Base-by-base conservation (phyloP, 2,888 invertebrate genomes). In the Synergus japonicus region DNA sequence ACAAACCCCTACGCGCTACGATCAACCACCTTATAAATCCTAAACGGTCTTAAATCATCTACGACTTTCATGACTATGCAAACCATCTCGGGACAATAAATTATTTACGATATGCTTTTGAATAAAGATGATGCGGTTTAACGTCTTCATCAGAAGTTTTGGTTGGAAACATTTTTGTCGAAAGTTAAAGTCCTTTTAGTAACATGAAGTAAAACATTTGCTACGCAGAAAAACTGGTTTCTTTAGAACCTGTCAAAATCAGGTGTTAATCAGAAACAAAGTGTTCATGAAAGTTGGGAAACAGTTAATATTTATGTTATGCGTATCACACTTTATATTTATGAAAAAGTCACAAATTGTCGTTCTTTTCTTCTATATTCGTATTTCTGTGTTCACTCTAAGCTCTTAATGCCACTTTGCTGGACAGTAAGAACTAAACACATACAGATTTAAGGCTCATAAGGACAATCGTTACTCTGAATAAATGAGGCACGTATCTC, bases 371-470 rank as follows among this genome's bases (percentile, higher is more conserved):
- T 46, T 46, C 10, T 46, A 12, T 10, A 3, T 9, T 13, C 46
- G 9, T 58, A 18, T 18, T 18, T 18, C n/a, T 58, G 58, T 9
- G 2, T 18, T 58, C n/a, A 22, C 4, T 67, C 46, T 4, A 7
- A 67, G 22, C 4, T 67, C 22, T n/a, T 46, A 22, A 44, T 10
- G n/a, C 0, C 46, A 12, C 46, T n/a, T 67, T 44, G 29, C 22
- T n/a, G 44, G 10, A 18, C 0, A 22, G 9, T 12, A n/a, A n/a
- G 18, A 67, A 67, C 46, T 46, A 46, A 46, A 46, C 18, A 67
- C 67, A 44, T 43, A 58, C 58, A 44, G 44, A 67, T 67, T 67
- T 67, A 67, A 10, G 46, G 44, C 44, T 44, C 44, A 46, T 67
- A 43, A 67, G 46, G 67, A 46, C 67, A 18, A 44, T 7, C 41